Percentiles rank a stretch among this genome's conserved stretches.
Conservation (phyloP, 2,797 vertebrate species). For the Champsocephalus gunnari region DNA sequence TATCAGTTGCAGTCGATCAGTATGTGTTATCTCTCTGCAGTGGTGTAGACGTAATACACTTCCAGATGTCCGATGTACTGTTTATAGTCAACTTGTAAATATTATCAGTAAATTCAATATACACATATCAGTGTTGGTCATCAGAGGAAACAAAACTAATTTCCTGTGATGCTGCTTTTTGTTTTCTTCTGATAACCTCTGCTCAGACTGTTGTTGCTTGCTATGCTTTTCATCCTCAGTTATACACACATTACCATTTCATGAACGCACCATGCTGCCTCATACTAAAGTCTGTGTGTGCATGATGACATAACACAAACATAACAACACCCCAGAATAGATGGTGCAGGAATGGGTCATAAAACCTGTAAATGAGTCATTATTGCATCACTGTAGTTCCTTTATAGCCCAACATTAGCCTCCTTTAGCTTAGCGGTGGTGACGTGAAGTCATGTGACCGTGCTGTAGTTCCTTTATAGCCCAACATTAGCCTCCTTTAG, state of each 20-base stretch:
- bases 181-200: constrained; percentile 10
- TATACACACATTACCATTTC: constrained; percentile 64
- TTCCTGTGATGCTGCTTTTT: constrained; percentile 25
- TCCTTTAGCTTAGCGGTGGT: too few species aligned
- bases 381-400: too few species aligned
- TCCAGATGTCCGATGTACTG: not conserved
- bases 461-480: too few species aligned
- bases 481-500: too few species aligned
- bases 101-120: constrained; percentile 14
- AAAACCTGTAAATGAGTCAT: too few species aligned
- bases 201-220: constrained; percentile 8
- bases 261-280: constrained; percentile 29
- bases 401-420: too few species aligned
- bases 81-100: not conserved
- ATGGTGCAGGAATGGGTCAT: too few species aligned
- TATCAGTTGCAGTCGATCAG: not conserved
- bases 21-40: not conserved
- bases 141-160: constrained; percentile 40
- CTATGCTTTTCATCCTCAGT: constrained; percentile 61
- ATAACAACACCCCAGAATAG: not conserved
- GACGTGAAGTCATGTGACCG: too few species aligned
- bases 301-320: constrained; percentile 2
- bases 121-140: constrained; percentile 21
- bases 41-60: not conserved
- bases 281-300: constrained; percentile 11